These are phyloP conservation scores for Phyllopteryx taeniolatus DNA, from an alignment of 2,113 vertebrate species.

Conservation along the genomic window DNA sequence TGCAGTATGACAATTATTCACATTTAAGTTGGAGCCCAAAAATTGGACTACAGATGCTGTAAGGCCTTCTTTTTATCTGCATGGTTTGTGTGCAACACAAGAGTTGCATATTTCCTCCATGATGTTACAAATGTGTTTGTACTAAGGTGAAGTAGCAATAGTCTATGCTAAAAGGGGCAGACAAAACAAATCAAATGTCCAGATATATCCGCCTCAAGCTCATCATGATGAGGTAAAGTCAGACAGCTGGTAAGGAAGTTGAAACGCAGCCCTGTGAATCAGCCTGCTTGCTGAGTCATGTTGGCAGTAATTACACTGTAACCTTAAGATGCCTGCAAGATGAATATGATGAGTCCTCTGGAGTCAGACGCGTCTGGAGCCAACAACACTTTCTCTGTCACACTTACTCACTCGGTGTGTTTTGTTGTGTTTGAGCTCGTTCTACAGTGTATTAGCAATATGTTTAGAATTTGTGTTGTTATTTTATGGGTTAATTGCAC, in stretches of 20 bases:
- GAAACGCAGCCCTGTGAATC: not conserved
- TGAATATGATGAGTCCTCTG: slow-evolving; percentile 25
- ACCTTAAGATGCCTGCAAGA: slow-evolving; percentile 22
- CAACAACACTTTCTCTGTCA: slow-evolving; percentile 27
- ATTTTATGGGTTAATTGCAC: not conserved
- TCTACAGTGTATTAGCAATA: not conserved
- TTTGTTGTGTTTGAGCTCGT: not conserved
- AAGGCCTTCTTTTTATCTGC: not conserved
- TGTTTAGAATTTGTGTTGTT: not conserved
- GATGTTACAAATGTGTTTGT: slow-evolving; percentile 13
- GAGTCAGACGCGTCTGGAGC: slow-evolving; percentile 14
- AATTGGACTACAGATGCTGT: not conserved
- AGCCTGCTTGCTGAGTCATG: slow-evolving; percentile 38
- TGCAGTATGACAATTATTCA: no score
- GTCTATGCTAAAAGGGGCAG: not conserved
- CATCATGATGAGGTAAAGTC: slow-evolving; percentile 1
- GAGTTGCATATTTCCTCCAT: slow-evolving; percentile 11
- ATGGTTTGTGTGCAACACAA: not conserved
- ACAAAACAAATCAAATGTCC: not conserved
- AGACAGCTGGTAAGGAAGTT: slow-evolving; percentile 12
- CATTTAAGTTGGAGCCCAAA: not conserved
- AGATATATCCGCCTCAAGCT: slow-evolving; percentile 12
- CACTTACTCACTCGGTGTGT: not conserved
- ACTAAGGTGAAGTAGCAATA: not conserved
- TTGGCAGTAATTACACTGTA: slow-evolving; percentile 32